phyloP scores from a whole-genome alignment of 2,888 invertebrate species.

The Yponomeuta malinellus region DNA sequence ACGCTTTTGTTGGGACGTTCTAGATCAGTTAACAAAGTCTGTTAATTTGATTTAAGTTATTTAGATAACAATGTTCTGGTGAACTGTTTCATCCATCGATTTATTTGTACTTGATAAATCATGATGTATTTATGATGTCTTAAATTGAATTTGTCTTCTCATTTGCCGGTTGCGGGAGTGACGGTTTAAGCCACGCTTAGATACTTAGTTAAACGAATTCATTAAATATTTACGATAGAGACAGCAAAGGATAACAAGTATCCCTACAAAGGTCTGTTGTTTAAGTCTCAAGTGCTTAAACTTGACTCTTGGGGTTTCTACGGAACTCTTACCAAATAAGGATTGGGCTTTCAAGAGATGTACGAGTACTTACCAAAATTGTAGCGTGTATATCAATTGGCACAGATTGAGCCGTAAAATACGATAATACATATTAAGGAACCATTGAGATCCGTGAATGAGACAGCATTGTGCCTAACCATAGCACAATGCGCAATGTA shows the following conservation, averaged over 20 bases:
- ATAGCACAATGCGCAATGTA: too few species aligned
- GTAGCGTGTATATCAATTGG: not conserved
- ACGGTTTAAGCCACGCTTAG: slow-evolving; percentile 22
- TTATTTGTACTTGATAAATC: not conserved
- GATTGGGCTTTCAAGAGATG: slow-evolving; percentile 20
- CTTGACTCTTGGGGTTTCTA: slow-evolving; percentile 32
- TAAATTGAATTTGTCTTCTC: slow-evolving; percentile 10
- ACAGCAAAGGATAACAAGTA: slow-evolving; percentile 34
- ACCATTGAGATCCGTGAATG: too few species aligned
- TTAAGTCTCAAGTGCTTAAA: slow-evolving; percentile 36
- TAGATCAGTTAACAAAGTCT: too few species aligned
- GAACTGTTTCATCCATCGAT: too few species aligned
- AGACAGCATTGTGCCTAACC: too few species aligned
- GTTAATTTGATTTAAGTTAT: too few species aligned
- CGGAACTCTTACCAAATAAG: slow-evolving; percentile 33
- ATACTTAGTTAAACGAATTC: slow-evolving; percentile 26
- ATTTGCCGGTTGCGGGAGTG: slow-evolving; percentile 19
- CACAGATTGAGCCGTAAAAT: not conserved
- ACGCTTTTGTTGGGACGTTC: not conserved
- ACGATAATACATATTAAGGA: too few species aligned
- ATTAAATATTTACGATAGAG: slow-evolving; percentile 33
- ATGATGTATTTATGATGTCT: too few species aligned
- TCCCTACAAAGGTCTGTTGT: slow-evolving; percentile 29
- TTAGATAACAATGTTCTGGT: too few species aligned
- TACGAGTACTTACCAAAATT: not conserved